Evolutionary conservation across 2,797 vertebrate species (phyloP), one percentile per base, ranked within the genome.

Genomic region (Anas bernieri): DNA sequence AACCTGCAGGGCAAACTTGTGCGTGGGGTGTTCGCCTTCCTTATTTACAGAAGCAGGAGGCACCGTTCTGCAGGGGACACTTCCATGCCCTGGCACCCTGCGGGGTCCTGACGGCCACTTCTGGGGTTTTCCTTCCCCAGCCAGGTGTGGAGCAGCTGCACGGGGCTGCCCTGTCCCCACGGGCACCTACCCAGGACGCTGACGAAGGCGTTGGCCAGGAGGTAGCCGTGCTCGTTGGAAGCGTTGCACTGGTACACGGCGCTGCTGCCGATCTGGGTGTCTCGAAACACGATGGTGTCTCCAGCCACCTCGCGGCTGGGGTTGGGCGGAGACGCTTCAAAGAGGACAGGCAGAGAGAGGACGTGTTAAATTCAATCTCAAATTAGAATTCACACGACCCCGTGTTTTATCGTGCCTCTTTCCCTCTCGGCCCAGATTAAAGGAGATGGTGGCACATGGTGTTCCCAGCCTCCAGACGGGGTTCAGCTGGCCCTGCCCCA

Each of bases 191-290:
- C 99, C 15, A 99, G 98, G 56, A 99, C 98, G 4, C 97, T 99
- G 98, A 99, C 98, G 1, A 99, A 99, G 85, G 99, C 99, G 0
- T 99, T 99, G 97, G 99, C 98, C 79, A 99, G 97, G 92, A 99
- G 98, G 94, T 99, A 99, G 75, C 99, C 99, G 0, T 99, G 99
- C 90, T 99, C 98, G 4, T 99, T 99, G 90, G 99, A 99, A 1
- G 99, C 99, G 12, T 99, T 99, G 97, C 99, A 99, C 78, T 99
- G 99, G 95, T 99, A 99, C 45, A 99, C 99, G 0, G 98, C 98
- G 1, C 99, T 99, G 97, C 98, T 98, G 84, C 99, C 99, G 4
- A 99, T 99, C 97, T 99, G 99, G 33, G 99, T 99, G 1, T 98
- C 98, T 30, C 98, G 98, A 94, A 99, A 99, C 56, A 99, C 98